A percentile compares a stretch with the other conserved stretches of the same genome.
Evolutionary conservation across 1,140 invertebrate species (phyloP).

Genomic region (Drosophila novamexicana): DNA sequence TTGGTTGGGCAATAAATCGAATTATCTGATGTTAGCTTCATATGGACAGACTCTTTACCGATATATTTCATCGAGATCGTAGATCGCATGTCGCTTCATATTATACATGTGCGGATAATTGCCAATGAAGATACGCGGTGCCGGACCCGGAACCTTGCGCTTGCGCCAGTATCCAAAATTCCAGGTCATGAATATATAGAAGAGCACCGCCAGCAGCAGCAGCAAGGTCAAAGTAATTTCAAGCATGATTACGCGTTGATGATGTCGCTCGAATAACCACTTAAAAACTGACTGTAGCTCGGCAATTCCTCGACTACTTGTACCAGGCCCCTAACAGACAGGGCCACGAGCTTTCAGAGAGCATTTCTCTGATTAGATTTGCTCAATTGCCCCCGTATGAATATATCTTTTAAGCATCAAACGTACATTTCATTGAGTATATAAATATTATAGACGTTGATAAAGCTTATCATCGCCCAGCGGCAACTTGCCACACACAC

Average conservation of each 20-base stretch:
- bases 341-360: conserved; percentile 1
- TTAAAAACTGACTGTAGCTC: conserved; percentile 7
- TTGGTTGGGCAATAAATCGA: no score
- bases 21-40: no score
- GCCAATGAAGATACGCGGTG: conserved; percentile 69
- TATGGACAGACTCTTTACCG: conserved; percentile 28
- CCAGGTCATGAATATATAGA: conserved; percentile 78
- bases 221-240: conserved; percentile 47
- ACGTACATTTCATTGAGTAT: not conserved
- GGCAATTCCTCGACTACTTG: not conserved
- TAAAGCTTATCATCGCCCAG: conserved; percentile 12
- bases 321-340: not conserved
- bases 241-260: conserved; percentile 35
- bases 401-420: not conserved
- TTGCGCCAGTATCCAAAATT: conserved; percentile 81
- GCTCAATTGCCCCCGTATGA: not conserved
- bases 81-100: conserved; percentile 53
- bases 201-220: conserved; percentile 22
- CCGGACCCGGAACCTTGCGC: conserved; percentile 67
- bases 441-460: not conserved
- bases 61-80: conserved; percentile 69
- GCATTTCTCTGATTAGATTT: conserved; percentile 7
- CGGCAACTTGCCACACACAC: not conserved
- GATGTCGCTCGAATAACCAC: not conserved
- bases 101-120: conserved; percentile 62